Conservation (phyloP, 2,888 invertebrate species). For the Caenorhabditis sp. region DNA sequence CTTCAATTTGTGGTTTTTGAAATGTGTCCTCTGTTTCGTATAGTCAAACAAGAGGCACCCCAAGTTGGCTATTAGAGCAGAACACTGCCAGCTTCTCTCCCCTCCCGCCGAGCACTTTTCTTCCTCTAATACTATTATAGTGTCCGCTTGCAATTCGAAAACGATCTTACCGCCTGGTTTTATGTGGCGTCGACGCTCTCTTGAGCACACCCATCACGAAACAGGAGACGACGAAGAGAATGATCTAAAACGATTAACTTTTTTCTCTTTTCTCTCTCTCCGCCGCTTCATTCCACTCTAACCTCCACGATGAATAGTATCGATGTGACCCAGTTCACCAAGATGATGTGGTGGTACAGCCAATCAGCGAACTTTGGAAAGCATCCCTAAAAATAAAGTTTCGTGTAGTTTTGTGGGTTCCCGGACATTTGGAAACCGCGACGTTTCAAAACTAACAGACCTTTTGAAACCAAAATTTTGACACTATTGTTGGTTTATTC, state of each 20-base stretch:
- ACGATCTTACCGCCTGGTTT: constrained; percentile 6
- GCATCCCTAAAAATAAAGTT: constrained; percentile 84
- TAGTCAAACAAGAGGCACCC: constrained; percentile 2
- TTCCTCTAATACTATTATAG: constrained; percentile 13
- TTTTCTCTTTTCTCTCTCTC: neutral
- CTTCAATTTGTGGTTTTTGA: neutral
- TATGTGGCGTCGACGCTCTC: neutral
- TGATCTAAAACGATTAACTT: constrained; percentile 21
- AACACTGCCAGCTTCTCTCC: constrained; percentile 3
- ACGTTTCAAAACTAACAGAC: too few species aligned
- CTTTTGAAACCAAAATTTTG: too few species aligned
- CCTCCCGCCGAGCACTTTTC: neutral
- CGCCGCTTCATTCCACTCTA: constrained; percentile 25
- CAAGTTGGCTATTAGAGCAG: constrained; percentile 12
- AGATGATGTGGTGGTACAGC: constrained; percentile 86
- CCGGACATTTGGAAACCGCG: neutral
- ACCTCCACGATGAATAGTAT: constrained; percentile 87
- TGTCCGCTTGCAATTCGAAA: neutral
- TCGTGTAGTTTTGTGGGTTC: neutral
- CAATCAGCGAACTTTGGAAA: constrained; percentile 86
- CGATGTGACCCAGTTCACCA: constrained; percentile 87
- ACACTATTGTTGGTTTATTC: too few species aligned
- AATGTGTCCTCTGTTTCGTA: constrained; percentile 1
- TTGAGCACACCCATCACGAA: constrained; percentile 12
- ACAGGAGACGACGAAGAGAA: constrained; percentile 1